These are phyloP conservation scores for Pungitius pungitius DNA, from an alignment of 2,113 vertebrate species.

Conservation along the genomic window DNA sequence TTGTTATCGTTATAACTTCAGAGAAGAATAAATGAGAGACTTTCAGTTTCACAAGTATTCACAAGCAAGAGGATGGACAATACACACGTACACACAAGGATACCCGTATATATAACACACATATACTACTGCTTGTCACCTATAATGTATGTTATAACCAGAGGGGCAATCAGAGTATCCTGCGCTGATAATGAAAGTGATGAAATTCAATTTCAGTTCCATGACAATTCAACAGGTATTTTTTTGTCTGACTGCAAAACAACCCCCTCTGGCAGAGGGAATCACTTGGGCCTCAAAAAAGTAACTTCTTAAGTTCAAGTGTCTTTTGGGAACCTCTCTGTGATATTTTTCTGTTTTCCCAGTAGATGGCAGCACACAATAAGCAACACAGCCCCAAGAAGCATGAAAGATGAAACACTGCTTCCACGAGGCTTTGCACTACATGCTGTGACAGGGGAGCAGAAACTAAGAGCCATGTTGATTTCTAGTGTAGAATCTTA, in stretches of 20 bases:
- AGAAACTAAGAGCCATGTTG: conserved; percentile 16
- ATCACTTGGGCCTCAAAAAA: not conserved
- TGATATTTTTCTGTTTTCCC: conserved; percentile 20
- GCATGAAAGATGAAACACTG: not conserved
- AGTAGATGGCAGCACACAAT: conserved; percentile 63
- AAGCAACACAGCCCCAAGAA: not conserved
- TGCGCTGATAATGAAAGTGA: not conserved
- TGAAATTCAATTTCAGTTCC: not conserved
- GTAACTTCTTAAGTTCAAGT: not conserved
- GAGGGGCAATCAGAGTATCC: not conserved
- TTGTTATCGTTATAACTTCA: not conserved
- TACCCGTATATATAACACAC: not conserved
- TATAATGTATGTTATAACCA: not conserved
- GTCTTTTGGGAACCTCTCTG: not conserved
- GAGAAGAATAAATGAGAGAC: conserved; percentile 15
- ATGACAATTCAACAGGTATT: not conserved
- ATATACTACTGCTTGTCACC: not conserved
- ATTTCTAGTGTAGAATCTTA: conserved; percentile 25
- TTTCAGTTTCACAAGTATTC: conserved; percentile 5
- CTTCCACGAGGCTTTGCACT: conserved; percentile 19
- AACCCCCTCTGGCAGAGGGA: not conserved
- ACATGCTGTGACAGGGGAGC: conserved; percentile 9
- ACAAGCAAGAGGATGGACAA: not conserved
- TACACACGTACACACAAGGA: not conserved
- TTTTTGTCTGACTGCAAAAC: not conserved